phyloP scores from a whole-genome alignment of 2,113 vertebrate species.

The Irena cyanogastra region DNA sequence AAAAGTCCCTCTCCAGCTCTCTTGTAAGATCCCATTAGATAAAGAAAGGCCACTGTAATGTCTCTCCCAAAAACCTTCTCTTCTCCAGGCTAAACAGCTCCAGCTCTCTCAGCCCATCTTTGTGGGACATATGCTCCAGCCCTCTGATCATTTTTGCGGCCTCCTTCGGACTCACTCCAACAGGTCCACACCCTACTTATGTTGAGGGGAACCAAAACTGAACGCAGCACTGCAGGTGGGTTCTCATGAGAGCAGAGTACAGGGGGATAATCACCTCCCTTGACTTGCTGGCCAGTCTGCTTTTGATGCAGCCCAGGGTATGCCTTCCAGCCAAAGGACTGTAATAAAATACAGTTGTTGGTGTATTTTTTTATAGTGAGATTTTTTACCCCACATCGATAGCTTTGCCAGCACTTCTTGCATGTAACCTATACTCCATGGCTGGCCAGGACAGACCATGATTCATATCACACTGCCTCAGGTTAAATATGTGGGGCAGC shows the following conservation, averaged over 20 bases:
- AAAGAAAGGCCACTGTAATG: background rate
- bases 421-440: background rate
- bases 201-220: rapidly evolving
- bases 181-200: background rate
- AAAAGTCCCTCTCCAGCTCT: background rate
- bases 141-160: background rate
- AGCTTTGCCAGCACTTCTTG: background rate
- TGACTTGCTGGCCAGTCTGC: background rate
- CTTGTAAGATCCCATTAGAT: background rate
- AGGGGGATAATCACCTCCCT: too few relatives aligned
- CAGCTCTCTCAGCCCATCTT: background rate
- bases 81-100: background rate
- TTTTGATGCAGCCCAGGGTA: background rate
- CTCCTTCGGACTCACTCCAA: background rate
- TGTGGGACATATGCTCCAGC: background rate
- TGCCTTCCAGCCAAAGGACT: background rate
- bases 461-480: rapidly evolving
- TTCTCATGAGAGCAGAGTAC: rapidly evolving
- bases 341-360: background rate
- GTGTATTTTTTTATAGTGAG: too few relatives aligned
- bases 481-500: background rate
- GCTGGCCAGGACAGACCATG: background rate
- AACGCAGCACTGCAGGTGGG: rapidly evolving
- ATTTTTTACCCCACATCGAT: background rate
- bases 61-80: background rate